A percentile compares a stretch with the other conserved stretches of the same genome.
phyloP scores from a whole-genome alignment of 23 tunicate species.

The Ciona savignyi region DNA sequence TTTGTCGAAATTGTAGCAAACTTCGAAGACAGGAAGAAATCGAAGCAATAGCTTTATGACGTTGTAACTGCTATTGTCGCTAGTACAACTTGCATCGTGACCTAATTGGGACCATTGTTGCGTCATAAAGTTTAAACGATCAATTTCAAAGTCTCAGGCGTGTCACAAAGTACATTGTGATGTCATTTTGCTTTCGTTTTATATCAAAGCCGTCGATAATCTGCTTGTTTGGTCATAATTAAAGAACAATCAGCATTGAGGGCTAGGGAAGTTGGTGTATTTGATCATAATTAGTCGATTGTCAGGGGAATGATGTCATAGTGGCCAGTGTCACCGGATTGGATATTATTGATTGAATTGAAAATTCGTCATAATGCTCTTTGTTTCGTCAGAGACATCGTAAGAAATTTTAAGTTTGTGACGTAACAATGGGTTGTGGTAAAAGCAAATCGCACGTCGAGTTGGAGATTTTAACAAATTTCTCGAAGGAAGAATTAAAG shows the following conservation, averaged over 20 bases:
- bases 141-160: no score
- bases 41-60: neutral
- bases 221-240: neutral
- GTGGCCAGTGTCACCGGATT: neutral
- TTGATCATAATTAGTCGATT: no score
- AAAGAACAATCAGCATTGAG: neutral
- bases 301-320: no score
- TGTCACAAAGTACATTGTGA: neutral
- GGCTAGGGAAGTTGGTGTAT: neutral
- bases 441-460: slow-evolving; percentile 9
- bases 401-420: neutral
- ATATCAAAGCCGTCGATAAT: neutral
- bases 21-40: neutral
- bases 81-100: neutral
- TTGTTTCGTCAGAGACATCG: neutral
- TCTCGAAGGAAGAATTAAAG: slow-evolving; percentile 30
- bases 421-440: slow-evolving; percentile 14
- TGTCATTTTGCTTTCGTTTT: neutral
- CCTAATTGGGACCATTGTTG: neutral
- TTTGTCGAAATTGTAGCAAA: no score
- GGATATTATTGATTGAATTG: no score
- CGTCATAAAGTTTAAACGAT: no score
- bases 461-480: slow-evolving; percentile 25
- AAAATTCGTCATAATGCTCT: no score
- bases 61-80: neutral